Conservation (phyloP, 2,888 invertebrate genomes). For the Axea sp. region DNA sequence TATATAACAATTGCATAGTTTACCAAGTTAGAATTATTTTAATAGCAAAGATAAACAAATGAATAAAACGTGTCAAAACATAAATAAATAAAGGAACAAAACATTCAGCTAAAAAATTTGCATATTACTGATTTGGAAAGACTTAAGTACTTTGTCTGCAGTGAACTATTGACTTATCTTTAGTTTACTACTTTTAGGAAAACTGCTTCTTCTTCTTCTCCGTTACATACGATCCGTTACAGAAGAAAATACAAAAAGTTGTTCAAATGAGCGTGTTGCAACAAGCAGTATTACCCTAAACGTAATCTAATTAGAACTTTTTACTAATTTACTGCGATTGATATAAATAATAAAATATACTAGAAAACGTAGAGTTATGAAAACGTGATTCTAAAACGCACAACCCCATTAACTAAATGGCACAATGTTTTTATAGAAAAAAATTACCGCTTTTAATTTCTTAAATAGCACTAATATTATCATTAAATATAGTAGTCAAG, state of each 20-base stretch:
- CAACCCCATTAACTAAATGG: too few relatives aligned
- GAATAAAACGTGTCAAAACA: conserved; percentile 2
- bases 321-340: not conserved
- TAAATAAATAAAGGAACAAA: too few relatives aligned
- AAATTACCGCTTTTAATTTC: too few relatives aligned
- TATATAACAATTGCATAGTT: not conserved
- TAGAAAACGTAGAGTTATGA: not conserved
- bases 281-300: conserved; percentile 36
- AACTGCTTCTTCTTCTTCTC: conserved; percentile 41
- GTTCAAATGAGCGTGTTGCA: conserved; percentile 18
- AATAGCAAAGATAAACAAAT: not conserved
- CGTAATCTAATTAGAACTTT: conserved; percentile 33
- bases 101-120: too few relatives aligned
- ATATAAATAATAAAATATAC: not conserved
- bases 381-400: too few relatives aligned
- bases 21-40: conserved; percentile 7
- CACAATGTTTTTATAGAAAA: too few relatives aligned
- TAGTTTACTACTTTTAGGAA: conserved; percentile 49
- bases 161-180: conserved; percentile 49
- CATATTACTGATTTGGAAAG: conserved; percentile 4
- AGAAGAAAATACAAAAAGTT: conserved; percentile 56
- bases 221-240: conserved; percentile 53
- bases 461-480: too few relatives aligned
- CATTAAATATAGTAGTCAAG: too few relatives aligned
- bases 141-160: not conserved